Percentiles rank a stretch among this genome's conserved stretches.
Evolutionary conservation across 2,113 vertebrate genomes (phyloP).

Genomic region (Oenanthe melanoleuca): DNA sequence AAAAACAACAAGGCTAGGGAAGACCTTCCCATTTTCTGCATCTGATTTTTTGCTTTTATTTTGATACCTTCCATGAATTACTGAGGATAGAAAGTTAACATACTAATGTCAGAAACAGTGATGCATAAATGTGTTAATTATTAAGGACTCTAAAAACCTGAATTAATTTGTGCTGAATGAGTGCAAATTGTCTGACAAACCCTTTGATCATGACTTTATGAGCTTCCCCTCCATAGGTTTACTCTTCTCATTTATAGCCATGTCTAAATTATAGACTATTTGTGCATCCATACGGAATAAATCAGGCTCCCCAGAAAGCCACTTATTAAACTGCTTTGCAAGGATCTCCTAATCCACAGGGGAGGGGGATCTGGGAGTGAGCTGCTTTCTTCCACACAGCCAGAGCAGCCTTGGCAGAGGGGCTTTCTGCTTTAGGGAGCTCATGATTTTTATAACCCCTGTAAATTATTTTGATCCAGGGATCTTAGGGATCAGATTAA

Average conservation of each 20-base stretch:
- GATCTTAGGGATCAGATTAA: background rate
- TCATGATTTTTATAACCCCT: background rate
- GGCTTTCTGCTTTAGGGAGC: background rate
- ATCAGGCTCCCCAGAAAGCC: background rate
- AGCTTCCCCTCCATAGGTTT: background rate
- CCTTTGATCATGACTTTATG: background rate
- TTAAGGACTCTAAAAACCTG: background rate
- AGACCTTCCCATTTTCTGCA: background rate
- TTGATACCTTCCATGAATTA: background rate
- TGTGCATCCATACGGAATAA: background rate
- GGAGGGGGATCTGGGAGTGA: background rate
- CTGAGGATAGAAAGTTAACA: background rate
- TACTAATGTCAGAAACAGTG: background rate
- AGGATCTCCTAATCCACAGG: background rate
- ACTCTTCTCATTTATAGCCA: background rate
- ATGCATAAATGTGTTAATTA: background rate
- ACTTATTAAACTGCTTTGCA: background rate
- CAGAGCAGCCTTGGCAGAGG: background rate
- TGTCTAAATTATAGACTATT: background rate
- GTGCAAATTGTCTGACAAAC: background rate
- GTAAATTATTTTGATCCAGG: background rate
- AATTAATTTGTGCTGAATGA: background rate
- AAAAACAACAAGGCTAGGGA: background rate
- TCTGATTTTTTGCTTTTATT: background rate
- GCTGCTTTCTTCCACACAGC: background rate